Evolutionary conservation across 2,888 invertebrate genomes (phyloP).

Genomic region (Meghimatium bilineatum): DNA sequence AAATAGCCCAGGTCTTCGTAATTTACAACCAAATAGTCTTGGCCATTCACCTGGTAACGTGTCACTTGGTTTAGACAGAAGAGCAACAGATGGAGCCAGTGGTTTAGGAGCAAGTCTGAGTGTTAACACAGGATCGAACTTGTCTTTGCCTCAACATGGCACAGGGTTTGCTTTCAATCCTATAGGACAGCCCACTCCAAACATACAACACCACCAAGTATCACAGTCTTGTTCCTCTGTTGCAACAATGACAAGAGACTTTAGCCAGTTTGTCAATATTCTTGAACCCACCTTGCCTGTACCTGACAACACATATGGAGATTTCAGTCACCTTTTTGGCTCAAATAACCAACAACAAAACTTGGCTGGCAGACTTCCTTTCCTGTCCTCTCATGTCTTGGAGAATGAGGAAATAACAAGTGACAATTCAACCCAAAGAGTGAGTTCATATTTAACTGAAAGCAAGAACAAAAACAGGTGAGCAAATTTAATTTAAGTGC

Average conservation of each 20-base stretch:
- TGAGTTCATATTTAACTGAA: not conserved
- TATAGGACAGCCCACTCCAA: conserved; percentile 18
- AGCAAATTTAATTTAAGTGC: not conserved
- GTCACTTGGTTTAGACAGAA: conserved; percentile 20
- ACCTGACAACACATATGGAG: conserved; percentile 19
- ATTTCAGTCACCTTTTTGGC: conserved; percentile 30
- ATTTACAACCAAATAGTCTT: conserved; percentile 19
- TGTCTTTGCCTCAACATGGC: conserved; percentile 26
- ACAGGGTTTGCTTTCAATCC: conserved; percentile 31
- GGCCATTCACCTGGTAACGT: conserved; percentile 32
- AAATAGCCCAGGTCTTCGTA: conserved; percentile 24
- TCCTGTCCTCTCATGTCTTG: not conserved
- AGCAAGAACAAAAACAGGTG: conserved; percentile 17
- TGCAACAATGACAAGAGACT: conserved; percentile 38
- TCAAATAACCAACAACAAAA: conserved; percentile 15
- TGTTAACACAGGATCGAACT: conserved; percentile 42
- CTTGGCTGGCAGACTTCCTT: not conserved
- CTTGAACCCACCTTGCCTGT: conserved; percentile 42
- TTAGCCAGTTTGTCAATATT: conserved; percentile 48
- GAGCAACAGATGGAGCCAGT: conserved; percentile 9
- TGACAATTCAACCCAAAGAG: conserved; percentile 3
- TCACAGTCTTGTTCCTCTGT: conserved; percentile 29
- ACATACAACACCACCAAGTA: not conserved
- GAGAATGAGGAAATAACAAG: not conserved
- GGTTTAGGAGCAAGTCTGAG: conserved; percentile 32